Base-by-base conservation (phyloP, 1,140 invertebrate genomes). In the Maconellicoccus hirsutus region DNA sequence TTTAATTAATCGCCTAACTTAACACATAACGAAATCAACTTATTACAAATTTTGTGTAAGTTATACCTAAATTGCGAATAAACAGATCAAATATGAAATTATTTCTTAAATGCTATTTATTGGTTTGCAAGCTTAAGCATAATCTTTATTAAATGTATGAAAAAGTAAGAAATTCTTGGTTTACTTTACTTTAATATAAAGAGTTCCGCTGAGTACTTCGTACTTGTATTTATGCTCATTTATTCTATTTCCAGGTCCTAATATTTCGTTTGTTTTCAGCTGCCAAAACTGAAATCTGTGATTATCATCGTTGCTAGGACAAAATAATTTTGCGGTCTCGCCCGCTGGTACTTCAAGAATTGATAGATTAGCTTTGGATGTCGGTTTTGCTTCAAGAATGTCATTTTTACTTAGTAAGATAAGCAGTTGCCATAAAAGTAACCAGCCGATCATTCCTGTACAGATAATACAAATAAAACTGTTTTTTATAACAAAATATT, bases 251-350 rank as follows among this genome's bases (percentile, higher is more conserved):
- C 83, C 84, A 42, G 86, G 86, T 3, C 86, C 84, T 71, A 87
- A 84, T 21, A 87, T 79, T 25, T 76, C 73, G 74, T 81, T 80
- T 71, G 82, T 79, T 69, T 80, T 81, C 70, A 87, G 77, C 75
- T 86, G 80, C 86, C 86, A 87, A 76, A 86, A 86, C 81, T 86
- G 82, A 74, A 88, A 88, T 75, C 84, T 82, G 78, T 87, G 86
- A 71, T 82, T 74, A 74, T 83, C 83, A 75, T 87, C 86, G 79
- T 82, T 87, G 75, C 86, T 87, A 66, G 79, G 80, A 77, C 86
- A 88, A 25, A 83, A 80, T 71, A 88, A 78, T 69, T 83, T 80
- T 29, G 83, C 85, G 26, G 83, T 83, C 70, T 82, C 78, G 69
- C 86, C 86, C 52, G 80, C 82, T 59, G 78, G 74, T 4, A 86